Conservation (phyloP, 2,113 vertebrate species). For the Crotalus tigris region DNA sequence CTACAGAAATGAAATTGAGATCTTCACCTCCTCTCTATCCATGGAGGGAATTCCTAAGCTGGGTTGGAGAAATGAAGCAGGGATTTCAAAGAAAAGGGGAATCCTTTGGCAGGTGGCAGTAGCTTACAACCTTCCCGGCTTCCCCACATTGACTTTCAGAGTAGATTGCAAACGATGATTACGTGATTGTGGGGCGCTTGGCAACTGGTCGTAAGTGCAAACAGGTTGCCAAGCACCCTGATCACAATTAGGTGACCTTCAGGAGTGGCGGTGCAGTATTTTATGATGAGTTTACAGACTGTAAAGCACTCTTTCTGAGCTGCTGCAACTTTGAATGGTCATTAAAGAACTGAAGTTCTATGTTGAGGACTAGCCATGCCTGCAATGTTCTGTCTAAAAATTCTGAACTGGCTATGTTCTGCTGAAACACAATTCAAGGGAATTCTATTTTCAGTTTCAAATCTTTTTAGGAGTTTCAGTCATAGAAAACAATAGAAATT, state of each 20-base stretch:
- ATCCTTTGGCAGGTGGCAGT: neutral
- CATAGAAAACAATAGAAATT: neutral
- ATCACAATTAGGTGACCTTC: neutral
- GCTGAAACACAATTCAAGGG: neutral
- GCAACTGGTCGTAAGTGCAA: neutral
- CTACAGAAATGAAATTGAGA: neutral
- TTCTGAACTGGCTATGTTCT: neutral
- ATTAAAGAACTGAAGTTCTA: neutral
- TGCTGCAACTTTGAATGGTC: neutral
- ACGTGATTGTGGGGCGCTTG: neutral
- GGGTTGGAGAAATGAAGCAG: neutral
- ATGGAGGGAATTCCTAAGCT: neutral
- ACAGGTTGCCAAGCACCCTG: neutral
- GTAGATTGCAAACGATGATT: neutral
- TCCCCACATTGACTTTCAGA: neutral
- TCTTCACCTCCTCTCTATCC: neutral
- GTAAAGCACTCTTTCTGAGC: neutral
- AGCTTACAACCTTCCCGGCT: neutral
- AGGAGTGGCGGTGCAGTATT: neutral
- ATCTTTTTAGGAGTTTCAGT: neutral
- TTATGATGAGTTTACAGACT: neutral
- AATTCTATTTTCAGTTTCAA: neutral
- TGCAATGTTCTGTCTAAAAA: neutral
- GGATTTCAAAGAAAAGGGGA: neutral
- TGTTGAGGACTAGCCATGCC: neutral